Percentiles rank a stretch among this genome's conserved stretches.
These are phyloP conservation scores for Eurystomus glaucurus DNA, from an alignment of 2,797 vertebrate species.

Conservation along the genomic window DNA sequence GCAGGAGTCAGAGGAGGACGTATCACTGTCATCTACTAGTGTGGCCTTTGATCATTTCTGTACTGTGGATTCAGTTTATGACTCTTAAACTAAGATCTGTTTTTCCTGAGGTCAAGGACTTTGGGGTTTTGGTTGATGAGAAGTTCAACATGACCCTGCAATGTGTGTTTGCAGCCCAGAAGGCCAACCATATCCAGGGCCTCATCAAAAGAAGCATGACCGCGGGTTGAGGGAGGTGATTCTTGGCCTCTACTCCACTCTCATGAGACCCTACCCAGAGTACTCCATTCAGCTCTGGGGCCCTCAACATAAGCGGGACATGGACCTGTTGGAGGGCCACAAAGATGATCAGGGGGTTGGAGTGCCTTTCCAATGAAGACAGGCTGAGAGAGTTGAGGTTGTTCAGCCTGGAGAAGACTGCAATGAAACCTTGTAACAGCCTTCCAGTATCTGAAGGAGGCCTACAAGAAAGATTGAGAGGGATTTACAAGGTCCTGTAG, in stretches of 20 bases:
- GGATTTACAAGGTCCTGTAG: not conserved
- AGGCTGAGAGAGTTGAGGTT: not conserved
- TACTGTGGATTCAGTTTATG: not conserved
- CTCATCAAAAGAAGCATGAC: not conserved
- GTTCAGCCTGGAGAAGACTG: not conserved
- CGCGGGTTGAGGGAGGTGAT: not conserved
- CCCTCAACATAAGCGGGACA: not conserved
- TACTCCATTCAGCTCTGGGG: not conserved
- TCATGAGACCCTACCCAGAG: not conserved
- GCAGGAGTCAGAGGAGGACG: not conserved
- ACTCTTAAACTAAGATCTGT: not conserved
- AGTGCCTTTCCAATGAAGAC: not conserved
- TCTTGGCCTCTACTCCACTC: not conserved
- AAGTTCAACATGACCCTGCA: not conserved
- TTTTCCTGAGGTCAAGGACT: not conserved
- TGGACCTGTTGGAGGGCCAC: not conserved
- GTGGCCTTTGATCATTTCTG: not conserved
- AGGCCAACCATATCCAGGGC: not conserved
- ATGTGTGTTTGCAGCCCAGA: not conserved
- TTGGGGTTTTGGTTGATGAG: not conserved
- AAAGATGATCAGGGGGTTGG: not conserved
- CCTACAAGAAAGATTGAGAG: no score
- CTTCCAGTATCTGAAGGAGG: not conserved
- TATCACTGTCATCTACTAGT: not conserved
- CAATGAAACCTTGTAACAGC: not conserved